A percentile compares a stretch with the other conserved stretches of the same genome.
These are phyloP conservation scores for Perizoma flavofasciatum DNA, from an alignment of 2,888 invertebrate species.

Conservation along the genomic window DNA sequence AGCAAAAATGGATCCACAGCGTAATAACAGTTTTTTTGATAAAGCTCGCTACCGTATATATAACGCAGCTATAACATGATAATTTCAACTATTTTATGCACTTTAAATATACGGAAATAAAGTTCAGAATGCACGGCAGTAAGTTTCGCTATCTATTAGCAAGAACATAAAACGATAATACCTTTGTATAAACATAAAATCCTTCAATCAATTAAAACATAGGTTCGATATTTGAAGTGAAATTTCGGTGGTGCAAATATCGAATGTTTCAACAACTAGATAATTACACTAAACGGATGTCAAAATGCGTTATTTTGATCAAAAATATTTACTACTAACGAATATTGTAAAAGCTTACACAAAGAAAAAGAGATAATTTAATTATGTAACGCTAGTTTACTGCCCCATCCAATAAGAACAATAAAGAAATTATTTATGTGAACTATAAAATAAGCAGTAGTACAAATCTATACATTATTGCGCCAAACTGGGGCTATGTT, in stretches of 20 bases:
- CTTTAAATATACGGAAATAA: no score
- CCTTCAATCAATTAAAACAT: slow-evolving; percentile 7
- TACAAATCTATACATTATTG: no score
- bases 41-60: no score
- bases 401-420: no score
- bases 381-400: no score
- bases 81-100: no score
- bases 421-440: no score
- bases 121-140: background rate
- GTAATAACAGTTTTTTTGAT: no score
- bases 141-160: slow-evolving; percentile 1
- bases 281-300: slow-evolving; percentile 19
- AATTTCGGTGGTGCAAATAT: slow-evolving; percentile 48
- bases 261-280: slow-evolving; percentile 25
- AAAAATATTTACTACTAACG: slow-evolving; percentile 11
- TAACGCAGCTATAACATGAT: no score
- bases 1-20: no score
- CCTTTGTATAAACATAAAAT: slow-evolving; percentile 9
- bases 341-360: slow-evolving; percentile 15
- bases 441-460: no score
- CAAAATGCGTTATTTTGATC: slow-evolving; percentile 15
- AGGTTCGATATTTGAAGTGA: slow-evolving; percentile 24
- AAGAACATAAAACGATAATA: slow-evolving; percentile 9
- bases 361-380: no score
- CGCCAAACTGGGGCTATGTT: background rate